phyloP scores from a whole-genome alignment of 2,888 invertebrate genomes.

The Frankliniella intonsa region DNA sequence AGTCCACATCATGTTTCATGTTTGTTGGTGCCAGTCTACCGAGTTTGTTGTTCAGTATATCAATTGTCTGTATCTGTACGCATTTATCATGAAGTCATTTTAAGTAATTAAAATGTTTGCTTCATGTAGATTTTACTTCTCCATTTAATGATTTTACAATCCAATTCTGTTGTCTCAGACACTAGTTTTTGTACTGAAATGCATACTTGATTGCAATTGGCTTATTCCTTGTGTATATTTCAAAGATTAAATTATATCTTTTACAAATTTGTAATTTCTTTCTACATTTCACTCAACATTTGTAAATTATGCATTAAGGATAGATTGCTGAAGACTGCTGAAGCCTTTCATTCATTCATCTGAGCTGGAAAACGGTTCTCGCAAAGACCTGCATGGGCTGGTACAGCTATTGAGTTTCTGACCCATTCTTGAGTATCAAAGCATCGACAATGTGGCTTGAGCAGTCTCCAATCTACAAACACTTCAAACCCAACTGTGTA shows the following conservation, averaged over 20 bases:
- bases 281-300: not conserved
- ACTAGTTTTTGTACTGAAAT: not conserved
- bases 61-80: not conserved
- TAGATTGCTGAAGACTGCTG: no score
- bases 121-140: no score
- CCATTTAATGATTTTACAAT: no score
- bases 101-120: not conserved
- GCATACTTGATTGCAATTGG: not conserved
- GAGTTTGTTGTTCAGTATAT: slow-evolving; percentile 14
- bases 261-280: not conserved
- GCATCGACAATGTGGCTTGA: no score
- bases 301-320: no score
- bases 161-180: not conserved
- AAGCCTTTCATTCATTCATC: no score
- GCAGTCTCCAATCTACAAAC: no score
- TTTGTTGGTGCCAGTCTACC: not conserved
- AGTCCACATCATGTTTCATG: not conserved
- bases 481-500: no score
- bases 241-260: not conserved
- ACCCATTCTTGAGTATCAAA: no score
- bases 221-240: not conserved
- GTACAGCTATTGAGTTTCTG: no score
- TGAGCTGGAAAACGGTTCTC: no score
- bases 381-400: no score
- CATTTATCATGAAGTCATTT: not conserved